A percentile compares a stretch with the other conserved stretches of the same genome.
These are phyloP conservation scores for Idaea biselata DNA, from an alignment of 2,888 invertebrate species.

Conservation along the genomic window DNA sequence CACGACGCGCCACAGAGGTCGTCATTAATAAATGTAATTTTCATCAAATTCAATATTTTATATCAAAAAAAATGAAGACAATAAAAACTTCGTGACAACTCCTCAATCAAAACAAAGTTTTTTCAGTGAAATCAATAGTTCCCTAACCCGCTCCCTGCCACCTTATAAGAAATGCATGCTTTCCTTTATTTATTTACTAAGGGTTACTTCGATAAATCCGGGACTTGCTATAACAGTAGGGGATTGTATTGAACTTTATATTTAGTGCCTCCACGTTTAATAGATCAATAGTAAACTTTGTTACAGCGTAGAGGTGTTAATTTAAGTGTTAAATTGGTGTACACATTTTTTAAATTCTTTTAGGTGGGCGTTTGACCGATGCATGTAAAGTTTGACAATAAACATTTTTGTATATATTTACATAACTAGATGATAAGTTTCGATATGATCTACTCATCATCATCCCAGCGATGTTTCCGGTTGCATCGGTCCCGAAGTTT, in stretches of 20 bases:
- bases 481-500: no score
- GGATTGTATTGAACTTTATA: constrained; percentile 79
- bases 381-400: no score
- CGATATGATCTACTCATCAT: no score
- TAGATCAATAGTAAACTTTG: constrained; percentile 67
- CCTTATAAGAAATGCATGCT: constrained; percentile 77
- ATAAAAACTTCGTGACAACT: constrained; percentile 7
- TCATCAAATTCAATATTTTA: neutral
- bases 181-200: constrained; percentile 78
- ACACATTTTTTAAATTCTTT: no score
- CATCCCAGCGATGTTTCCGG: no score
- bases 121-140: constrained; percentile 59
- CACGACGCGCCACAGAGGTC: no score
- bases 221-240: constrained; percentile 67
- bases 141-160: constrained; percentile 57
- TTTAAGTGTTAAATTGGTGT: neutral
- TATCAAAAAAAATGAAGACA: neutral
- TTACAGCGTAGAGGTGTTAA: constrained; percentile 34
- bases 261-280: constrained; percentile 62
- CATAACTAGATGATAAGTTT: no score
- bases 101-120: constrained; percentile 46
- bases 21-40: no score
- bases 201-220: constrained; percentile 78
- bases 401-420: no score
- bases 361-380: no score